These are phyloP conservation scores for Epinotia ramella DNA, from an alignment of 2,888 invertebrate species.

Conservation along the genomic window DNA sequence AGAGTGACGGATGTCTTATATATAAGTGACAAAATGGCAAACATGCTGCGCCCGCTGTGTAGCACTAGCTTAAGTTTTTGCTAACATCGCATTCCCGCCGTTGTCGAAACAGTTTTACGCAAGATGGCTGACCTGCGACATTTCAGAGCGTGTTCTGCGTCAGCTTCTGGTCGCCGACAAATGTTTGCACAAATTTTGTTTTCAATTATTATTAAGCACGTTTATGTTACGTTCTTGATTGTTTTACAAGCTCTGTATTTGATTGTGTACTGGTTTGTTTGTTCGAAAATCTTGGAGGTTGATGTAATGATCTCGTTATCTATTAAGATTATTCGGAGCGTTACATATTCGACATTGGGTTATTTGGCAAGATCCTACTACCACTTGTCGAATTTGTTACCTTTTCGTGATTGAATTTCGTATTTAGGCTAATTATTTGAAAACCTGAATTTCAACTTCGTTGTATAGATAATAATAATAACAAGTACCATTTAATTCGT, in stretches of 20 bases:
- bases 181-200: slow-evolving; percentile 21
- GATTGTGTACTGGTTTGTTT: neutral
- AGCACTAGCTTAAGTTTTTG: slow-evolving; percentile 17
- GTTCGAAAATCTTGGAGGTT: neutral
- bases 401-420: too few relatives aligned
- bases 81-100: slow-evolving; percentile 21
- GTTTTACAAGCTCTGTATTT: slow-evolving; percentile 6
- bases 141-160: slow-evolving; percentile 30
- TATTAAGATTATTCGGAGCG: too few relatives aligned
- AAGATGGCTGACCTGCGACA: slow-evolving; percentile 37
- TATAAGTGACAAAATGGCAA: too few relatives aligned
- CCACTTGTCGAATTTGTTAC: too few relatives aligned
- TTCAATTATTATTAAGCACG: slow-evolving; percentile 29
- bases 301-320: neutral
- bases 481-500: too few relatives aligned
- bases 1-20: too few relatives aligned
- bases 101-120: slow-evolving; percentile 39
- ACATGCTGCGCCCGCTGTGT: neutral
- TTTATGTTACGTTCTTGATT: slow-evolving; percentile 18
- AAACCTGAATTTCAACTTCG: neutral
- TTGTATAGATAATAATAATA: too few relatives aligned
- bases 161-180: slow-evolving; percentile 29
- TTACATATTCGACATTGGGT: too few relatives aligned
- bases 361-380: too few relatives aligned
- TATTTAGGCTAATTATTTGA: neutral